phyloP scores from a whole-genome alignment of 1,140 invertebrate genomes.

The Leptinotarsa undecemlineata region DNA sequence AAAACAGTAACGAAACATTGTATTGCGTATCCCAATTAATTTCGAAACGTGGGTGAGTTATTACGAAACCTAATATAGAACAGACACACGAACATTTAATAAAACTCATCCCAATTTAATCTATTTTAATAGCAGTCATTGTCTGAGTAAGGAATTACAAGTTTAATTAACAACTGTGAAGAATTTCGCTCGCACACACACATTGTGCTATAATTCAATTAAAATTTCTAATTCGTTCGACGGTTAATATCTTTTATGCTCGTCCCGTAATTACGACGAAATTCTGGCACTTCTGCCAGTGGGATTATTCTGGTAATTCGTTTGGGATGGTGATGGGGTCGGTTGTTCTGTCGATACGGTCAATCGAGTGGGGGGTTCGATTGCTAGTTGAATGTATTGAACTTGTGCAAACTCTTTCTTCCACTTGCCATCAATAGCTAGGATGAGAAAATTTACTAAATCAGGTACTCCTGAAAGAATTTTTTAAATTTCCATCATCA shows the following conservation, averaged over 20 bases:
- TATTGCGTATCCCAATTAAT: slow-evolving; percentile 37
- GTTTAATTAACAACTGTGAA: slow-evolving; percentile 53
- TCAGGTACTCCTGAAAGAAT: too few relatives aligned
- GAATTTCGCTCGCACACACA: slow-evolving; percentile 34
- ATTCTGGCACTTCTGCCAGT: not conserved
- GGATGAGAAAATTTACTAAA: too few relatives aligned
- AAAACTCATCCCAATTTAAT: slow-evolving; percentile 55
- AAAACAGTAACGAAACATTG: slow-evolving; percentile 37
- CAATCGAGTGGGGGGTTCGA: not conserved
- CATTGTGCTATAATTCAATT: slow-evolving; percentile 45
- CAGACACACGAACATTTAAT: slow-evolving; percentile 53
- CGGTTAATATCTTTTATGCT: slow-evolving; percentile 38
- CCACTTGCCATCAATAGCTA: too few relatives aligned
- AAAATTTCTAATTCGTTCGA: slow-evolving; percentile 46
- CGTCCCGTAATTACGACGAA: slow-evolving; percentile 3
- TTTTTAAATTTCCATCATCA: too few relatives aligned
- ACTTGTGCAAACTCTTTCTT: too few relatives aligned
- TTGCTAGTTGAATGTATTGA: too few relatives aligned
- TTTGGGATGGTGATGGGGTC: not conserved
- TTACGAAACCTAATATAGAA: slow-evolving; percentile 46
- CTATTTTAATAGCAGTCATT: slow-evolving; percentile 55
- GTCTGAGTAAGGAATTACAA: slow-evolving; percentile 54
- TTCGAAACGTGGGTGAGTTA: slow-evolving; percentile 38
- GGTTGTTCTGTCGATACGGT: not conserved
- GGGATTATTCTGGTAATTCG: not conserved